Conservation (phyloP, 1,140 invertebrate genomes). For the Trichonephila clavipes region DNA sequence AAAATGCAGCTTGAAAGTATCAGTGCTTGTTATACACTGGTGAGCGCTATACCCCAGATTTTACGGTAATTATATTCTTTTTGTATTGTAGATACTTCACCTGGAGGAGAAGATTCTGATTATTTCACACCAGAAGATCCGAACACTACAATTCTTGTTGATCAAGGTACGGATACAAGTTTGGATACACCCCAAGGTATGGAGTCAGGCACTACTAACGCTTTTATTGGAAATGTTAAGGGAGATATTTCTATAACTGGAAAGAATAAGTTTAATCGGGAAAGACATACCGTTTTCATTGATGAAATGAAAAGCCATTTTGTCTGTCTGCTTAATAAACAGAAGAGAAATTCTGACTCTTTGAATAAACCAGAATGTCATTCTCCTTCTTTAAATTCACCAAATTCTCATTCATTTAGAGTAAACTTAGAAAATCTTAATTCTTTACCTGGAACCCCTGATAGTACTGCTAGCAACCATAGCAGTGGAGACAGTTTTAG, state of each 20-base stretch:
- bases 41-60: no score
- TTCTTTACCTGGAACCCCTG: constrained; percentile 81
- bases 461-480: constrained; percentile 83
- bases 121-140: constrained; percentile 78
- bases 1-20: no score
- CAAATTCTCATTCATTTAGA: constrained; percentile 29
- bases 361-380: constrained; percentile 22
- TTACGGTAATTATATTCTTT: no score
- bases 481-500: constrained; percentile 88
- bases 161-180: constrained; percentile 75
- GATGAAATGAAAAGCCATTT: neutral
- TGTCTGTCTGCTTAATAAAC: neutral
- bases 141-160: constrained; percentile 76
- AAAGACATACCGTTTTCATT: constrained; percentile 45
- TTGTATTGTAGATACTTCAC: constrained; percentile 70
- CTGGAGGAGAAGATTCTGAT: constrained; percentile 78
- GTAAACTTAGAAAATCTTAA: constrained; percentile 65
- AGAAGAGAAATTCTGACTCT: constrained; percentile 13
- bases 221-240: neutral
- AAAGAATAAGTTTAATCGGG: constrained; percentile 55
- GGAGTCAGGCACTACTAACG: constrained; percentile 70
- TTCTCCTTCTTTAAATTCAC: constrained; percentile 71
- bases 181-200: constrained; percentile 61
- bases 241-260: neutral
- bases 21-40: no score